Evolutionary conservation across 2,888 invertebrate genomes (phyloP), one percentile per base, ranked within the genome.

Genomic region (Drosophila diplacantha): DNA sequence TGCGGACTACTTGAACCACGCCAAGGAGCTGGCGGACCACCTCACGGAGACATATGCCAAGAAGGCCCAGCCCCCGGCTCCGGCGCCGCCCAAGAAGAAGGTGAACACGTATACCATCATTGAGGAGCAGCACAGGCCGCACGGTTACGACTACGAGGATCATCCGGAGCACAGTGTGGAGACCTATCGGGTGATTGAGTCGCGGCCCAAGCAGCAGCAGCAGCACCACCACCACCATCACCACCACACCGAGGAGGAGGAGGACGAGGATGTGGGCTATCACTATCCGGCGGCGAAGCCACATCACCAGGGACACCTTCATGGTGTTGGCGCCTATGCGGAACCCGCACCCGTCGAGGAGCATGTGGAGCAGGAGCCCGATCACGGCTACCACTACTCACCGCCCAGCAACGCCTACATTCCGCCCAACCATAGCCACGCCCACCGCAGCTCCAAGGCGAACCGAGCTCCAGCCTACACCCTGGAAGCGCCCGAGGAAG

Each of bases 91-190:
- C 8, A 72, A 75, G 26, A 72, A 79, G 47, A 76, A 81, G 38
- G 71, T 83, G 0, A 81, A 85, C 39, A 83, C 84, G 5, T 81
- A 75, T 20, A 81, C 74, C 3, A 73, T 85, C 16, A 75, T 81
- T 20, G 82, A 85, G 62, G 75, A 79, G 44, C 70, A 58, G 8
- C 58, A 65, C 8, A 24, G 46, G n/a, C 47, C 62, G n/a, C 57
- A 44, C 1, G 52, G 61, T 24, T 63, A 70, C 18, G 72, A 72
- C 6, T 71, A 73, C 20, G 71, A 69, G 20, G 43, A 71, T 6
- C 73, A 44, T 2, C 55, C 51, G 18, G 72, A 73, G 20, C 64
- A 63, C 20, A 53, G 14, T 39, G 56, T 72, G 46, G 79, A 80
- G 14, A 81, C 74, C 8, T 71, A 80, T 46, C 69, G 73, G 11